phyloP scores from a whole-genome alignment of 2,888 invertebrate genomes.

The Strigamia transsilvanica region DNA sequence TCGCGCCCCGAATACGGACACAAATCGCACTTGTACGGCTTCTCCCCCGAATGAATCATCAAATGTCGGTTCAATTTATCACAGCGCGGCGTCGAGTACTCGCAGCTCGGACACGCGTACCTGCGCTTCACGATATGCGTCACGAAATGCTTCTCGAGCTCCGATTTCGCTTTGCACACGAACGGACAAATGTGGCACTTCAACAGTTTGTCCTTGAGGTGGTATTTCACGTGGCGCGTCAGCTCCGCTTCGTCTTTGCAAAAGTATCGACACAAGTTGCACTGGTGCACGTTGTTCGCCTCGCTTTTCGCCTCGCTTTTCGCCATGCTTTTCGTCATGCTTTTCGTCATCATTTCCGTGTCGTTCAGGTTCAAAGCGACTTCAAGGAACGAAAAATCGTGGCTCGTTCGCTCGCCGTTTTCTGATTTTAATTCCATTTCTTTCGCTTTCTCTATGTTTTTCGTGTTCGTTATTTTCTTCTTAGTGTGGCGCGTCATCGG shows the following conservation, averaged over 20 bases:
- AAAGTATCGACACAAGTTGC: background rate
- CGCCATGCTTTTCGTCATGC: too few relatives aligned
- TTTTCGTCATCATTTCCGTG: background rate
- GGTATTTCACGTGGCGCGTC: background rate
- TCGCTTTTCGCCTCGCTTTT: too few relatives aligned
- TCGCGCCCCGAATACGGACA: conserved; percentile 6
- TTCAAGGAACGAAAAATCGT: conserved; percentile 19
- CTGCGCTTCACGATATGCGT: background rate
- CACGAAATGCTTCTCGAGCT: conserved; percentile 11
- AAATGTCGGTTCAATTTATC: conserved; percentile 20
- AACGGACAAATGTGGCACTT: conserved; percentile 23
- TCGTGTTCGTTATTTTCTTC: background rate
- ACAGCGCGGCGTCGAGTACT: conserved; percentile 3
- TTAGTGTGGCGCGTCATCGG: background rate
- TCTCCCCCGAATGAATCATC: background rate
- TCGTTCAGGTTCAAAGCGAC: background rate
- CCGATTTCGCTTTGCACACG: background rate
- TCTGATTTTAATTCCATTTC: background rate
- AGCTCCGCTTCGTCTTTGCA: background rate
- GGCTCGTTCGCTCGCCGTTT: background rate
- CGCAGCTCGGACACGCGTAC: conserved; percentile 9
- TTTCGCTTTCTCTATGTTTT: background rate
- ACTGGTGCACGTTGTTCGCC: background rate
- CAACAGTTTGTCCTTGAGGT: background rate
- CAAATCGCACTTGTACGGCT: background rate